Evolutionary conservation across 2,888 invertebrate species (phyloP), one percentile per base, ranked within the genome.

Genomic region (Lithophane socia): DNA sequence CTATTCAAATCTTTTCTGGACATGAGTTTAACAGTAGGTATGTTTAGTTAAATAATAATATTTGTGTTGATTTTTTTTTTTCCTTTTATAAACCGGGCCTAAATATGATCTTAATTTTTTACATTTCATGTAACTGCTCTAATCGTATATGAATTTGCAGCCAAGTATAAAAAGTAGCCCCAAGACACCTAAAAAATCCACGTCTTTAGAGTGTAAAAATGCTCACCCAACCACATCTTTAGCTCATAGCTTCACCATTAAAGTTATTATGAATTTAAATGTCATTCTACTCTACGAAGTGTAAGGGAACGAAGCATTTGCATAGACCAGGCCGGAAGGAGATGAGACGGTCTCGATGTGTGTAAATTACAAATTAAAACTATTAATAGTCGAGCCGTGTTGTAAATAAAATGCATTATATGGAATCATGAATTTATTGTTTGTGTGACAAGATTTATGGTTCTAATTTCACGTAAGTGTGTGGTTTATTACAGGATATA

Each of bases 261-360:
- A 90, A 89, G 83, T 88, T 89, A 89, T 91, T 88, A 90, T 89
- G 88, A 90, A 91, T 91, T 91, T 91, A 87, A 91, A 91, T 91
- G 83, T 82, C 83, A 73, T 86, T 87, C 82, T 88, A 86, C 85
- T 83, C 83, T 84, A 80, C 77, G 83, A 78, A 76, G 73, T 78
- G 79, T 75, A 73, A 47, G 4, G 73, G 44, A 67, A 72, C 63
- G 77, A 66, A 70, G 73, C 64, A 82, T 79, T 84, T 72, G 63
- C 75, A 85, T 80, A 85, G 83, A 88, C 68, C 44, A 82, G 73
- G 80, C 90, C 84, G 90, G 90, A 90, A 88, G 80, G 76, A 82
- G 80, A 80, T 80, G 87, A 88, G 90, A 90, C 90, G 73, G 77
- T 64, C 75, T 61, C 73, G 81, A 79, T 90, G 90, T 80, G 88